A percentile compares a stretch with the other conserved stretches of the same genome.
phyloP scores from a whole-genome alignment of 2,797 vertebrate genomes.

The Phrynocephalus guinanensis region DNA sequence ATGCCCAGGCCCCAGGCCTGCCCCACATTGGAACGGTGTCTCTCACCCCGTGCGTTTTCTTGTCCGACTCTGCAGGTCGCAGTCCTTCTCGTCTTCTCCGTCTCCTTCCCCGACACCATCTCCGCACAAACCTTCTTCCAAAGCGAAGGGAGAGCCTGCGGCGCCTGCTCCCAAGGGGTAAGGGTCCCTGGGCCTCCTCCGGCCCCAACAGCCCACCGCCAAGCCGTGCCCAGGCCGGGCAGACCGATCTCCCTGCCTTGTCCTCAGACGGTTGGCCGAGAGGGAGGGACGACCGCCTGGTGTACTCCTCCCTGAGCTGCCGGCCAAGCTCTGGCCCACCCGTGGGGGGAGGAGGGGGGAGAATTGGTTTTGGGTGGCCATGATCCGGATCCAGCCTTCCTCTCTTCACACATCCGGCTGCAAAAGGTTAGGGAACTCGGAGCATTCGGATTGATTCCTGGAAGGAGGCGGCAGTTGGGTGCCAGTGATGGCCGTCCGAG shows the following conservation, averaged over 20 bases:
- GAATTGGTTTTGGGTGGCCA: background rate
- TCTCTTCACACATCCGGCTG: background rate
- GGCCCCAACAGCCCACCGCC: accelerated
- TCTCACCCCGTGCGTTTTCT: background rate
- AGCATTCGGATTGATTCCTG: too few relatives aligned
- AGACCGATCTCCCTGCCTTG: background rate
- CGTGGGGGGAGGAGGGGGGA: background rate
- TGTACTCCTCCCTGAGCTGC: background rate
- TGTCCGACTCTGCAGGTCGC: conserved; percentile 79
- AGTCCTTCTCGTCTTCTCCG: conserved; percentile 90
- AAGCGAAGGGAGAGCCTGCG: conserved; percentile 87
- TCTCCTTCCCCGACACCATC: conserved; percentile 91
- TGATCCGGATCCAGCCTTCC: background rate
- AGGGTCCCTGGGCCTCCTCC: conserved; percentile 9
- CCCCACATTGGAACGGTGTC: background rate
- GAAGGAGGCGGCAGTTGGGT: too few relatives aligned
- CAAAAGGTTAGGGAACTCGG: too few relatives aligned
- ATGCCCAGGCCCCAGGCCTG: background rate
- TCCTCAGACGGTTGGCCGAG: accelerated
- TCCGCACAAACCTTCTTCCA: conserved; percentile 83
- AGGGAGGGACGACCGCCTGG: background rate
- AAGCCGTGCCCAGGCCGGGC: background rate
- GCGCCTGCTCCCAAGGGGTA: conserved; percentile 86
- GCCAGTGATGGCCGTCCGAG: too few relatives aligned
- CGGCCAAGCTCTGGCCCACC: too few relatives aligned